Conservation (phyloP, 2,888 invertebrate species). For the Spilarctia lutea region DNA sequence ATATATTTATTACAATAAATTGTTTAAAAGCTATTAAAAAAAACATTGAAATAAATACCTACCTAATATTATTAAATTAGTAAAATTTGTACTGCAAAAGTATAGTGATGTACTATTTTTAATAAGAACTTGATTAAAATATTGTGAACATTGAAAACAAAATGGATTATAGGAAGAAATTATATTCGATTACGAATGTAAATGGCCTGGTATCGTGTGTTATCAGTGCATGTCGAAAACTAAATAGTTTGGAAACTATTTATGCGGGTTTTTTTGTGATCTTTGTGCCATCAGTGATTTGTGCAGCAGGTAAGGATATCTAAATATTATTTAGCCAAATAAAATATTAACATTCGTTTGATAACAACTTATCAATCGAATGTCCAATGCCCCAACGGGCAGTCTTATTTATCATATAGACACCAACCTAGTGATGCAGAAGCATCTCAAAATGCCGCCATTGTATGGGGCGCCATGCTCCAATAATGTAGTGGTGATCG, state of each 20-base stretch:
- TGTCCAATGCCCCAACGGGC: too few relatives aligned
- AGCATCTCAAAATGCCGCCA: too few relatives aligned
- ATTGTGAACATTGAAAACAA: slow-evolving; percentile 13
- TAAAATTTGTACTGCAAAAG: not conserved
- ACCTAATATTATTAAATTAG: not conserved
- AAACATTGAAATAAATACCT: not conserved
- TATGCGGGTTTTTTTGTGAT: slow-evolving; percentile 76
- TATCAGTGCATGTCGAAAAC: slow-evolving; percentile 64
- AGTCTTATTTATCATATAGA: too few relatives aligned
- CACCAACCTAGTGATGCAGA: too few relatives aligned
- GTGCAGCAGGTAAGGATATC: slow-evolving; percentile 69
- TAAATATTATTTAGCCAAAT: not conserved
- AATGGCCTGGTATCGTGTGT: slow-evolving; percentile 50
- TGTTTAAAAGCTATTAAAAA: not conserved
- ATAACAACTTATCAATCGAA: too few relatives aligned
- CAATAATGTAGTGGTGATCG: too few relatives aligned
- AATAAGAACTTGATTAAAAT: not conserved
- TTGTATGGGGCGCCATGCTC: too few relatives aligned
- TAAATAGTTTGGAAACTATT: slow-evolving; percentile 55
- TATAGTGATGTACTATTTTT: slow-evolving; percentile 10
- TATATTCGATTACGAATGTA: slow-evolving; percentile 24
- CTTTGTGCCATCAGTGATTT: slow-evolving; percentile 71
- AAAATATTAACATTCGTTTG: not conserved
- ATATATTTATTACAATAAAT: not conserved
- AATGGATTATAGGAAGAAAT: slow-evolving; percentile 24